These are phyloP conservation scores for Galerucella pusilla DNA, from an alignment of 2,888 invertebrate genomes.

Conservation along the genomic window DNA sequence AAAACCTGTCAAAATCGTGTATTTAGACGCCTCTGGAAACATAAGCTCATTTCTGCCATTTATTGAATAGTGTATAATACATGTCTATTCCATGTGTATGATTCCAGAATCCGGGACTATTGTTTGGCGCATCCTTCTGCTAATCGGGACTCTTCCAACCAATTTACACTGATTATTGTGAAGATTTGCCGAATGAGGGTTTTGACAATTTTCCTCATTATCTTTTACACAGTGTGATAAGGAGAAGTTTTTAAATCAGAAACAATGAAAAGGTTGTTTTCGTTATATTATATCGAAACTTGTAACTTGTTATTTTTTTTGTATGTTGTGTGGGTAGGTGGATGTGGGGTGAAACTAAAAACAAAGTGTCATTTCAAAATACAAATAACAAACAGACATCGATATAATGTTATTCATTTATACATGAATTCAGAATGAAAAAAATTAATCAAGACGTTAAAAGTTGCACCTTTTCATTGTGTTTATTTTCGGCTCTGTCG, in stretches of 20 bases:
- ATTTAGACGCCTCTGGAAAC: conserved; percentile 5
- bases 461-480: conserved; percentile 51
- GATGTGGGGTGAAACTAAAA: conserved; percentile 14
- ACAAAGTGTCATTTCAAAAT: conserved; percentile 4
- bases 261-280: background rate
- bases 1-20: too few species aligned
- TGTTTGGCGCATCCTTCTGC: conserved; percentile 57
- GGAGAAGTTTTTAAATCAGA: background rate
- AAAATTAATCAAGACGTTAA: conserved; percentile 48
- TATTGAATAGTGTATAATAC: conserved; percentile 61
- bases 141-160: conserved; percentile 58
- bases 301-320: background rate
- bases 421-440: conserved; percentile 44
- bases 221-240: background rate
- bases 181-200: conserved; percentile 29
- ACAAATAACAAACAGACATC: conserved; percentile 23
- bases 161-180: conserved; percentile 51
- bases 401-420: conserved; percentile 41
- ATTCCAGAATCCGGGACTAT: conserved; percentile 63
- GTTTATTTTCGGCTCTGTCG: conserved; percentile 40
- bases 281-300: background rate
- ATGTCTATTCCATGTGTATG: conserved; percentile 63
- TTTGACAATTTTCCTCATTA: conserved; percentile 13
- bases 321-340: background rate
- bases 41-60: conserved; percentile 25